Evolutionary conservation across 2,113 vertebrate species (phyloP), one percentile per base, ranked within the genome.

Genomic region (Crypturellus undulatus): DNA sequence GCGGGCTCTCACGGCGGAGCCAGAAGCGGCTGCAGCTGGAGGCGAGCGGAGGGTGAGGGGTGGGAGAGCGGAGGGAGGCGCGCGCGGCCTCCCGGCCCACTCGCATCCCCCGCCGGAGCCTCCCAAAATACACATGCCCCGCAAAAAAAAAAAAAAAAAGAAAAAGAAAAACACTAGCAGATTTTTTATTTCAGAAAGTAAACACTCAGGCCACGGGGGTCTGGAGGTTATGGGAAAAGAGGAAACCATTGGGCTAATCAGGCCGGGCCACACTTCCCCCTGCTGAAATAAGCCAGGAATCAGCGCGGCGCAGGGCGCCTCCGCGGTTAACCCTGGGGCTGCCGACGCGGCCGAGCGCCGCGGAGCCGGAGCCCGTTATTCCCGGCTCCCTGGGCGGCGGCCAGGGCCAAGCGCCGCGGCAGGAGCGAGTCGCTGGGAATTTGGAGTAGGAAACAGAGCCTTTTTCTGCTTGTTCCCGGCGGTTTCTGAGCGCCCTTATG

Each of bases 161-260:
- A 97, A 97, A 96, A 98, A 98, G 97, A 98, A 98, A 98, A 98
- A 98, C 98, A 98, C 98, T 98, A 98, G 98, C 98, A 98, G 98
- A 98, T 99, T 99, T 99, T 99, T 99, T 99, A 98, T 98, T 98
- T 98, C 98, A 98, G 98, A 99, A 99, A 99, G 99, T 99, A 99
- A 99, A 99, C 99, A 99, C 97, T 99, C 97, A 97, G 98, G 98
- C 98, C 98, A 98, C 97, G 98, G 98, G 99, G 99, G 99, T 99
- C 99, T 98, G 98, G 98, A 99, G 99, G 99, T 99, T 99, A 99
- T 99, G 99, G 99, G 99, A 99, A 99, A 99, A 98, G 98, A 99
- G 99, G 99, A 99, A 99, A 98, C 98, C 98, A 98, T 98, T 98
- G 98, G 99, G 98, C 98, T 99, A 99, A 99, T 99, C 99, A 99